Conservation (phyloP, 2,113 vertebrate genomes). For the Apistogramma diplotaenia region DNA sequence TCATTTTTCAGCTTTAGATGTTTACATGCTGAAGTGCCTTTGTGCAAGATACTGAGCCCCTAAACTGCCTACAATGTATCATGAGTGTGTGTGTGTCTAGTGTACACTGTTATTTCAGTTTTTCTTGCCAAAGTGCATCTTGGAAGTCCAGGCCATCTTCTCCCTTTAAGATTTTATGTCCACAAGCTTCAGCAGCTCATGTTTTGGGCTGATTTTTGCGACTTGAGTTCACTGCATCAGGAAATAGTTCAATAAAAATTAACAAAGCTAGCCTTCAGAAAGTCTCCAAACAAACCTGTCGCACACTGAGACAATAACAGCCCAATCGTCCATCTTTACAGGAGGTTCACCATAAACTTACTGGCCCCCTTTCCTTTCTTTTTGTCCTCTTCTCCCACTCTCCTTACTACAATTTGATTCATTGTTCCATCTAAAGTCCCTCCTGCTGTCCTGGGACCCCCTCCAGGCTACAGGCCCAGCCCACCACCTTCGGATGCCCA, state of each 20-base stretch:
- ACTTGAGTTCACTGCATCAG: background rate
- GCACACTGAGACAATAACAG: background rate
- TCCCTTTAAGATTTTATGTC: background rate
- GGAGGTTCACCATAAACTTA: conserved; percentile 69
- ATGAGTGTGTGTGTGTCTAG: background rate
- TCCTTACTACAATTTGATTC: conserved; percentile 20
- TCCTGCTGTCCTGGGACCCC: conserved; percentile 45
- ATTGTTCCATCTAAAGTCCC: conserved; percentile 50
- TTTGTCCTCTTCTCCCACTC: conserved; percentile 6
- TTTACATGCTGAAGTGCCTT: background rate
- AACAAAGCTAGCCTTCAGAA: background rate
- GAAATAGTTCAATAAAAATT: background rate
- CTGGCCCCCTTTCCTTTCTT: conserved; percentile 44
- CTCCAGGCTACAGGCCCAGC: conserved; percentile 24
- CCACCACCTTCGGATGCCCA: conserved; percentile 46
- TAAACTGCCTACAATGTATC: background rate
- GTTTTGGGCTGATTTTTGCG: background rate
- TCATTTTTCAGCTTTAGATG: background rate
- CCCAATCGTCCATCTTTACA: conserved; percentile 19
- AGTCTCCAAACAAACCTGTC: background rate
- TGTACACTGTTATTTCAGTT: background rate
- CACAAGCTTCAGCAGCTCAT: background rate
- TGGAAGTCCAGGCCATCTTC: background rate
- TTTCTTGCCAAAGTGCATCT: background rate
- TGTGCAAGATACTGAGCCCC: background rate